Base-by-base conservation (phyloP, 2,797 vertebrate genomes). In the Falco peregrinus region DNA sequence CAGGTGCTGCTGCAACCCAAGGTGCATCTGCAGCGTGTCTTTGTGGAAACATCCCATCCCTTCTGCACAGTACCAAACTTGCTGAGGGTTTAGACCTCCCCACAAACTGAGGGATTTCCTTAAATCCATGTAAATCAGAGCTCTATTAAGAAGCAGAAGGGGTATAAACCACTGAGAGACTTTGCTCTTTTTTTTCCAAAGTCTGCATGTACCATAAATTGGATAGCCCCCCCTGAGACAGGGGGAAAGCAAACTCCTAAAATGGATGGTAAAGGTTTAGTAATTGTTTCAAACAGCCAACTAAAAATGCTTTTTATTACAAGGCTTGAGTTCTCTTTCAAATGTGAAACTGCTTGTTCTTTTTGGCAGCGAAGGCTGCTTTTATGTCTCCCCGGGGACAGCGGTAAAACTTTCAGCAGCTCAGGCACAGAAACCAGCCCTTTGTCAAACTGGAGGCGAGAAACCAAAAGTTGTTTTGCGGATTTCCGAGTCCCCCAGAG, bases 341-440 rank as follows among this genome's bases (percentile, higher is more conserved):
- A 61, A 84, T 89, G 60, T 75, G 89, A 82, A 92, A 63, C 87
- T 71, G 82, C 48, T 85, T 93, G 89, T 91, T 93, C 68, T 0
- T 82, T 96, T 94, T 96, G 95, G 95, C 95, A 93, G 82, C 3
- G 41, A 79, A 92, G 43, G 76, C 90, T 82, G 76, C 92, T 91
- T 95, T 95, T 75, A 89, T 3, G 1, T 83, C 79, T 97, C 92
- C 64, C 89, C 26, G 57, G 75, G 91, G 92, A 91, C n/a, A n/a
- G 70, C 68, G 93, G 87, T 96, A 93, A 95, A 93, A 91, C 87
- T 96, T 91, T 75, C 89, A 94, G 89, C 92, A 96, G 87, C 85
- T 92, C 61, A 65, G 76, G 69, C 92, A 48, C 51, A 92, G 91
- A 89, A 93, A 93, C 79, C 90, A 94, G 45, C 51, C 59, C 65